These are phyloP conservation scores for Hofmannophila pseudospretella DNA, from an alignment of 2,888 invertebrate species.

Conservation along the genomic window DNA sequence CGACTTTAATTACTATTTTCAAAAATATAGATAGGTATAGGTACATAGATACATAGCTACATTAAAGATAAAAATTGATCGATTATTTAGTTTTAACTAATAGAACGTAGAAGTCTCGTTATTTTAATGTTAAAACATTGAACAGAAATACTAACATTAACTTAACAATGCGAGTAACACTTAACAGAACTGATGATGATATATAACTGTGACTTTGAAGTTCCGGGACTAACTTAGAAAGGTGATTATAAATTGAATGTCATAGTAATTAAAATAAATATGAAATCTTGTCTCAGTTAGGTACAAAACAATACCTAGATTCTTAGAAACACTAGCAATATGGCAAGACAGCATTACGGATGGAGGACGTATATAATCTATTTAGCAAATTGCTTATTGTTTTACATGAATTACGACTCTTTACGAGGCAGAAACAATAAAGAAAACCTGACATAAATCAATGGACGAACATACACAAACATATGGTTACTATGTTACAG, in stretches of 20 bases:
- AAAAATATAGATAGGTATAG: conserved; percentile 74
- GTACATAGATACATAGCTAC: conserved; percentile 72
- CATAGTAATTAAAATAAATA: conserved; percentile 20
- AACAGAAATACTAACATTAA: conserved; percentile 19
- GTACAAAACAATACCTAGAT: conserved; percentile 54
- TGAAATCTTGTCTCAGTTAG: conserved; percentile 29
- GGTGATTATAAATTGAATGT: conserved; percentile 4
- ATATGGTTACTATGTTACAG: conserved; percentile 54
- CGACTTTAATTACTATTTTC: conserved; percentile 64
- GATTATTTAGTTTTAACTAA: conserved; percentile 50
- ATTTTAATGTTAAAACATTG: conserved; percentile 27
- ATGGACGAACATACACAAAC: conserved; percentile 55
- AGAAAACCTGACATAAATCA: conserved; percentile 67
- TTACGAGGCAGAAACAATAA: conserved; percentile 73
- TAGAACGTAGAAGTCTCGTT: conserved; percentile 55
- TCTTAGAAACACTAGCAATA: conserved; percentile 68
- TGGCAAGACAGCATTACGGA: conserved; percentile 75
- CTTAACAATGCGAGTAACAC: conserved; percentile 34
- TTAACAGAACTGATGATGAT: conserved; percentile 30
- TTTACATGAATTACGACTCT: conserved; percentile 66
- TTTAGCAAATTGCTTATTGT: conserved; percentile 76
- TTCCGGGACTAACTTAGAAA: conserved; percentile 1
- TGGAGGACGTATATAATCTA: conserved; percentile 74
- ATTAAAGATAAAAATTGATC: conserved; percentile 61
- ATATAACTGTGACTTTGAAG: conserved; percentile 28